Base-by-base conservation (phyloP, 2,888 invertebrate genomes). In the Melipona beecheii region DNA sequence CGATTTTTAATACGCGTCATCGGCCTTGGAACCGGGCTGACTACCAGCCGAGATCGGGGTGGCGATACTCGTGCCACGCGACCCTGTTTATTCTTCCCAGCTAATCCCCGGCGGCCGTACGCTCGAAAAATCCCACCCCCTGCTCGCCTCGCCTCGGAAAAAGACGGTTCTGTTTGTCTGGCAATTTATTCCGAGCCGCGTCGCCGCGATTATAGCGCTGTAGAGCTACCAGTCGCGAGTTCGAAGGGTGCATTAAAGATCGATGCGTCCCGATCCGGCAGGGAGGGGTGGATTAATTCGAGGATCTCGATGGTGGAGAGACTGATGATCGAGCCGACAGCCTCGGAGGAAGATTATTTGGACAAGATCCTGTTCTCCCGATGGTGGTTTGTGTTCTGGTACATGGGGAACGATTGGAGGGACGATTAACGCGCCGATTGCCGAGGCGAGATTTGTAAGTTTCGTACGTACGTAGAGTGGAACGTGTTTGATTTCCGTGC, bases 41-140 rank as follows among this genome's bases (percentile, higher is more conserved):
- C 58, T n/a, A 52, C 21, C 52, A 50, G 17, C 24, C 31, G 43
- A n/a, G 70, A n/a, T 31, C 21, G 9, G 31, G 4, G 21, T 27
- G 24, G n/a, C 36, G 27, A 60, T 60, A 70, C 24, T 21, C 69
- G 73, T 31, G 86, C 80, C 90, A 91, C 89, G 90, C 80, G 90
- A 86, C 90, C 80, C 79, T 91, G 90, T 91, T 91, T 90, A 88
- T 90, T 81, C 87, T 85, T 83, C 85, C 78, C 85, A 81, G 79
- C 86, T 88, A 86, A 88, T 87, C 82, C 81, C 49, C 60, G 69
- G 66, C 69, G 76, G 72, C 72, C 19, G 74, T 54, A 19, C 50
- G 58, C 65, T 43, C 65, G 36, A 74, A 74, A 65, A 74, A 49
- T 62, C 76, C 50, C 70, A 36, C 66, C 9, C 75, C 24, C 11